These are phyloP conservation scores for Drosophila histrio DNA, from an alignment of 2,888 invertebrate species.

Conservation along the genomic window DNA sequence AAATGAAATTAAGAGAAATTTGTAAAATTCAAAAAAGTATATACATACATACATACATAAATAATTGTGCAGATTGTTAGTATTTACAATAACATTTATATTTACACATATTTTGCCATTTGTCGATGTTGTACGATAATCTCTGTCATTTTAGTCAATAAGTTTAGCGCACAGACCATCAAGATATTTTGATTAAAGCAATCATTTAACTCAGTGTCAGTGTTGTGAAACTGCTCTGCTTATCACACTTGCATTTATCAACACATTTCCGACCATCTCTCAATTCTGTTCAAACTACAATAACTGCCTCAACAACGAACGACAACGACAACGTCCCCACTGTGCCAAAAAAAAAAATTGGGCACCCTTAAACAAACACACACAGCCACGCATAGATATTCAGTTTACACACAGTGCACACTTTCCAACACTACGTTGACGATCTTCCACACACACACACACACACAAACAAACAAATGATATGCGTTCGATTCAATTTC, in stretches of 20 bases:
- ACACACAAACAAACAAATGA: slow-evolving; percentile 6
- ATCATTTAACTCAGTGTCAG: slow-evolving; percentile 11
- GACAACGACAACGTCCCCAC: slow-evolving; percentile 21
- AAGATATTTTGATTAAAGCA: slow-evolving; percentile 1
- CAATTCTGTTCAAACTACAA: slow-evolving; percentile 34
- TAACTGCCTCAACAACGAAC: slow-evolving; percentile 44
- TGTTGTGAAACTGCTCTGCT: background rate
- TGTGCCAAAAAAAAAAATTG: slow-evolving; percentile 30
- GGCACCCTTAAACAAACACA: slow-evolving; percentile 8
- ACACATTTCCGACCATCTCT: slow-evolving; percentile 20
- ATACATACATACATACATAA: slow-evolving; percentile 5
- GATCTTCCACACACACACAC: slow-evolving; percentile 37
- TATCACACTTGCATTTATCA: background rate
- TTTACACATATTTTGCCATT: slow-evolving; percentile 23
- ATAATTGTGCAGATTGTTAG: slow-evolving; percentile 37
- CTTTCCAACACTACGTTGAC: slow-evolving; percentile 26
- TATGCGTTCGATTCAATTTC: slow-evolving; percentile 20
- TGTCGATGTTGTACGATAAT: slow-evolving; percentile 31
- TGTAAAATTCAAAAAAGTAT: slow-evolving; percentile 10
- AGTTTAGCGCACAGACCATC: slow-evolving; percentile 42
- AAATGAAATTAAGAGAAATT: slow-evolving; percentile 4
- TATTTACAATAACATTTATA: slow-evolving; percentile 31
- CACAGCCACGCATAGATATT: slow-evolving; percentile 1
- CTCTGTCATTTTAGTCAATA: slow-evolving; percentile 41
- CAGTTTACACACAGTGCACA: background rate